Evolutionary conservation across 2,888 invertebrate species (phyloP).

Genomic region (Petrophora chlorosata): DNA sequence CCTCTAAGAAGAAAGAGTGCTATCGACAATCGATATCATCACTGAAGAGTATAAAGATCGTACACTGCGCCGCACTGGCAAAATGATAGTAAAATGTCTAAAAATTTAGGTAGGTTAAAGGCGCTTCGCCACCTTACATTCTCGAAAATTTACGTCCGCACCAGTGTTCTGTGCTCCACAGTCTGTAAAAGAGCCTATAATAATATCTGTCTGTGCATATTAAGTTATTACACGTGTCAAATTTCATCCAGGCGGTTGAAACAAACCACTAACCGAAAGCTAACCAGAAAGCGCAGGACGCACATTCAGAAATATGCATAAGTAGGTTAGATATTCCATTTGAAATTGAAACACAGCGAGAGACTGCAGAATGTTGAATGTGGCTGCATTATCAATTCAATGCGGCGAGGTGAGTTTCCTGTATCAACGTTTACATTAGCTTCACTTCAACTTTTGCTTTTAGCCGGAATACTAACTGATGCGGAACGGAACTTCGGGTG

Average conservation of each 20-base stretch:
- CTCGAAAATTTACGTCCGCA: too few relatives aligned
- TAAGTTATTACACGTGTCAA: neutral
- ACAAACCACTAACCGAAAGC: neutral
- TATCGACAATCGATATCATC: too few relatives aligned
- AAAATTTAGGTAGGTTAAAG: too few relatives aligned
- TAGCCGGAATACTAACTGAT: slow-evolving; percentile 27
- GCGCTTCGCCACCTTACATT: too few relatives aligned
- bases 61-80: too few relatives aligned
- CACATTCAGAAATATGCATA: slow-evolving; percentile 9
- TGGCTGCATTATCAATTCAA: slow-evolving; percentile 59
- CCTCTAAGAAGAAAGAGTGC: too few relatives aligned
- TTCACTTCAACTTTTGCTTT: slow-evolving; percentile 56
- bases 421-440: slow-evolving; percentile 60
- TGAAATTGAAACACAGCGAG: slow-evolving; percentile 34
- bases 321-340: slow-evolving; percentile 9
- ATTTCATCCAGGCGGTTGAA: neutral
- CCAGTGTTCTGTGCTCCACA: too few relatives aligned
- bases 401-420: slow-evolving; percentile 51
- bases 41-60: too few relatives aligned
- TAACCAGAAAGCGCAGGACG: slow-evolving; percentile 3
- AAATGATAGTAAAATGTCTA: too few relatives aligned
- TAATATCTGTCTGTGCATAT: too few relatives aligned
- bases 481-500: slow-evolving; percentile 14
- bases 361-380: slow-evolving; percentile 39
- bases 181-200: too few relatives aligned